Conservation (phyloP, 2,113 vertebrate genomes). For the Myotis lucifugus region DNA sequence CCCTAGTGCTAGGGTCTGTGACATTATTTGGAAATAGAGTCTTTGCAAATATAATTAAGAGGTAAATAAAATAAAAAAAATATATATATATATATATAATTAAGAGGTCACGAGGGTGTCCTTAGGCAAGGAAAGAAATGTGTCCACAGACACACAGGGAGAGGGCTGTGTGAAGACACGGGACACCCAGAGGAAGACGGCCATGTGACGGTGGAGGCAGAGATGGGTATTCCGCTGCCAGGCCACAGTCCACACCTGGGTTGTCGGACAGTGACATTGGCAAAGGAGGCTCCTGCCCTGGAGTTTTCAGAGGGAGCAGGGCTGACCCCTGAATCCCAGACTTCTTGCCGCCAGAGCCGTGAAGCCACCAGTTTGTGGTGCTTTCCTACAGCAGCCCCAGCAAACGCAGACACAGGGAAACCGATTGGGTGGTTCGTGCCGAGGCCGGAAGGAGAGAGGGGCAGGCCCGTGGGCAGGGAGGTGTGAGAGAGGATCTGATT, state of each 20-base stretch:
- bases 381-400: not conserved
- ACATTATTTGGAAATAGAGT: not conserved
- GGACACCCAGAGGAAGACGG: not conserved
- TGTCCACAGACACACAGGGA: not conserved
- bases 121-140: not conserved
- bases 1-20: too few relatives aligned
- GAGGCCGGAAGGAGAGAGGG: not conserved
- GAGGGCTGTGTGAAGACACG: not conserved
- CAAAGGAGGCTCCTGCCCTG: not conserved
- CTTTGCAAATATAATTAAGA: not conserved
- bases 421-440: rapidly evolving
- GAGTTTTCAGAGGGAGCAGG: not conserved
- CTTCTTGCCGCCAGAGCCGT: not conserved
- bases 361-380: not conserved
- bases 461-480: not conserved
- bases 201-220: not conserved
- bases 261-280: not conserved
- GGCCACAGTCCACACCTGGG: not conserved
- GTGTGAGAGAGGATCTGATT: not conserved
- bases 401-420: not conserved
- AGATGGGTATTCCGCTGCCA: not conserved
- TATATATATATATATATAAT: too few relatives aligned
- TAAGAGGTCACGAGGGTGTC: not conserved
- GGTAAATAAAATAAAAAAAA: too few relatives aligned
- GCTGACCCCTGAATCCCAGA: not conserved